A percentile compares a stretch with the other conserved stretches of the same genome.
phyloP scores from a whole-genome alignment of 2,113 vertebrate species.

The Onychorhynchus coronatus region DNA sequence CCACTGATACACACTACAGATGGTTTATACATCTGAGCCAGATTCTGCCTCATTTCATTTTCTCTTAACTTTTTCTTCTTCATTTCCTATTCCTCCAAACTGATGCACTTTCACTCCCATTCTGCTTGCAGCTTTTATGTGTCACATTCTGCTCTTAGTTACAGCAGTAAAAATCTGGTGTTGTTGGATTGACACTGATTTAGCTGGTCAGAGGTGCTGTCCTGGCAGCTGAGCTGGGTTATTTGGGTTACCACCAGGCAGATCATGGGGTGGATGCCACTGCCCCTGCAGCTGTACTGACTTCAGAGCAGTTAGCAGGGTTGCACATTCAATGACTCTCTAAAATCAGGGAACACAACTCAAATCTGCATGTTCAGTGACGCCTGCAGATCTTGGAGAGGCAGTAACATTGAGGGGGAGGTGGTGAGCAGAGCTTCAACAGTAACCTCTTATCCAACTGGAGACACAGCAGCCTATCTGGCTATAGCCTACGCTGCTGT shows the following conservation, averaged over 20 bases:
- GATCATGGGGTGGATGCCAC: neutral
- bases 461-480: neutral
- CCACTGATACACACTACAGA: neutral
- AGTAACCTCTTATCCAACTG: neutral
- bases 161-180: neutral
- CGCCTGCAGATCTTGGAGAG: neutral
- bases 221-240: neutral
- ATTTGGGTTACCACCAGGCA: neutral
- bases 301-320: neutral
- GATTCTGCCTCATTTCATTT: neutral
- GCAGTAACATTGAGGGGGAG: neutral
- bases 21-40: conserved; percentile 18
- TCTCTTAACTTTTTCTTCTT: neutral
- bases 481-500: neutral
- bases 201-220: neutral
- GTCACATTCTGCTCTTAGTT: neutral
- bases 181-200: neutral
- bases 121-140: neutral
- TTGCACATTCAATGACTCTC: neutral
- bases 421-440: neutral
- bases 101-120: neutral
- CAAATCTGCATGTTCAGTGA: neutral
- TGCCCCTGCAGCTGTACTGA: neutral
- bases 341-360: neutral
- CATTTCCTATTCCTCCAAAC: conserved; percentile 11